A percentile compares a stretch with the other conserved stretches of the same genome.
These are phyloP conservation scores for Delia radicum DNA, from an alignment of 1,140 invertebrate species.

Conservation along the genomic window DNA sequence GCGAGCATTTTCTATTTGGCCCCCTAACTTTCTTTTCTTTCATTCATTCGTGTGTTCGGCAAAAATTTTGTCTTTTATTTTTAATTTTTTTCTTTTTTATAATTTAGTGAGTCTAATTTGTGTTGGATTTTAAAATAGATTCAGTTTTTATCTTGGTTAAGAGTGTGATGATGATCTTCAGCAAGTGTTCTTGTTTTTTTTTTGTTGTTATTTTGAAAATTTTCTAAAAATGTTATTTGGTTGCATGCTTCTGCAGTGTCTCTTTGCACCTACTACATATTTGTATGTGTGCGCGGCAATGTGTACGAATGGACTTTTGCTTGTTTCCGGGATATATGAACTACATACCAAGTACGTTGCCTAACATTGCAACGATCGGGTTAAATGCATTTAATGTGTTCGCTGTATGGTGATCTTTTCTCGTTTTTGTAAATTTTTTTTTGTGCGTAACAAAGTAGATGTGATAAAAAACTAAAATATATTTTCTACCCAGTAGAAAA, in stretches of 20 bases:
- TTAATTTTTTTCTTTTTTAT: background rate
- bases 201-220: background rate
- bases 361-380: background rate
- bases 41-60: background rate
- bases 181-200: background rate
- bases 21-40: slow-evolving; percentile 1
- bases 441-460: background rate
- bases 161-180: slow-evolving; percentile 3
- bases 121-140: slow-evolving; percentile 8
- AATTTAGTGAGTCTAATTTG: background rate
- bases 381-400: background rate
- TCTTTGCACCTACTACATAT: background rate
- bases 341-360: background rate
- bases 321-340: slow-evolving; percentile 15
- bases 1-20: slow-evolving; percentile 21
- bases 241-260: background rate
- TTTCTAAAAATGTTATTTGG: background rate
- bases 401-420: background rate
- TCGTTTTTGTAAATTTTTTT: background rate
- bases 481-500: no score
- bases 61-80: background rate
- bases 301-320: background rate
- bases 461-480: no score
- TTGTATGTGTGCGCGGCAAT: background rate
- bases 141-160: background rate